phyloP scores from a whole-genome alignment of 2,797 vertebrate genomes.

The Halcyon smyrnensis region DNA sequence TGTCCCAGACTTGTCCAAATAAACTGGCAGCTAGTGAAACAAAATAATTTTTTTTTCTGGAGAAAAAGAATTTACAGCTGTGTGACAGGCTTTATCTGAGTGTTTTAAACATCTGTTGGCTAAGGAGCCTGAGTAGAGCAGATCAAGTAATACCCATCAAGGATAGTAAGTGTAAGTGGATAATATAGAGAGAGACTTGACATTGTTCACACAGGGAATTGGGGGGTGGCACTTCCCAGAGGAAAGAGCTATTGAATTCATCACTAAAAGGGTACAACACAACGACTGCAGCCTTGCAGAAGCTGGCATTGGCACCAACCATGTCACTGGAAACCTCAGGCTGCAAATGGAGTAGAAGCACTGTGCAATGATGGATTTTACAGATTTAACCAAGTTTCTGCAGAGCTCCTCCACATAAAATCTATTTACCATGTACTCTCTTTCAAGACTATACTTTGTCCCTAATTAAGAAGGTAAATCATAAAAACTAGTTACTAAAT shows the following conservation, averaged over 20 bases:
- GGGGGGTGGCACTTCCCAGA: not conserved
- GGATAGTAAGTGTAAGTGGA: not conserved
- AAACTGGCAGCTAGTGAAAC: not conserved
- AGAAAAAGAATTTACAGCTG: not conserved
- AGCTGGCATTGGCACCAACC: not conserved
- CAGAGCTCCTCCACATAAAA: not conserved
- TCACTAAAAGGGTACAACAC: not conserved
- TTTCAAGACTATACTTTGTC: not conserved
- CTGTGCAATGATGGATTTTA: not conserved
- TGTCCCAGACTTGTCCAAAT: not conserved
- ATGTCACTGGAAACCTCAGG: not conserved
- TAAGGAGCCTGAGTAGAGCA: not conserved
- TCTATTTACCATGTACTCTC: not conserved
- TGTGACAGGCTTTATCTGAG: not conserved
- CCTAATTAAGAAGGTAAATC: constrained; percentile 49
- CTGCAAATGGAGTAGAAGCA: not conserved
- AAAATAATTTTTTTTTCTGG: not conserved
- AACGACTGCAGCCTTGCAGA: rapidly evolving
- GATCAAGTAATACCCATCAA: not conserved
- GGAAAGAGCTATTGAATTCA: not conserved
- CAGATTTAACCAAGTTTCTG: not conserved
- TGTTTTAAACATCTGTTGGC: not conserved
- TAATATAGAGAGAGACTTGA: not conserved
- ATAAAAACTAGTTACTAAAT: constrained; percentile 41
- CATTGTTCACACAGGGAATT: not conserved